These are phyloP conservation scores for Ardeotis arabs DNA, from an alignment of 2,113 vertebrate genomes.

Conservation along the genomic window DNA sequence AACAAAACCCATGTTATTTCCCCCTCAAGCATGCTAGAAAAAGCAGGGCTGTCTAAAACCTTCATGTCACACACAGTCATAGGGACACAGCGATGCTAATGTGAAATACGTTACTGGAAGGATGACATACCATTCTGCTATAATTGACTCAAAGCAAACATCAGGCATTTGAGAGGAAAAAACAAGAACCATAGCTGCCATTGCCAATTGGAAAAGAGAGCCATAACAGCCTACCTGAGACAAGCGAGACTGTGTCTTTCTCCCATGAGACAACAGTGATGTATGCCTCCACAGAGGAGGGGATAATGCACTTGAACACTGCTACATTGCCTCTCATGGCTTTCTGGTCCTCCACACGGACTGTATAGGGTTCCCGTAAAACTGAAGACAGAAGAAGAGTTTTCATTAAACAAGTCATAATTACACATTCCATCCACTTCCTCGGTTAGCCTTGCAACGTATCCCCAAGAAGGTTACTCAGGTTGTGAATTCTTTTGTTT, in stretches of 20 bases:
- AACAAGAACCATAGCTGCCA: neutral
- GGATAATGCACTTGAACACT: slow-evolving; percentile 99
- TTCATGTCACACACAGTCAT: neutral
- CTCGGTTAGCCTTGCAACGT: fast-evolving
- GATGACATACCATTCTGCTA: neutral
- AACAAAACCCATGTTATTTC: neutral
- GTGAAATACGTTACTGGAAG: neutral
- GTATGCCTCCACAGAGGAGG: slow-evolving; percentile 97
- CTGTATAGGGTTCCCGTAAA: slow-evolving; percentile 98
- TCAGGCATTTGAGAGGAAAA: fast-evolving
- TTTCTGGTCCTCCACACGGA: slow-evolving; percentile 99
- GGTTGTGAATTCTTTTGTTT: neutral
- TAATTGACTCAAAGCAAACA: neutral
- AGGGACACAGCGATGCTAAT: neutral
- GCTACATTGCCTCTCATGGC: slow-evolving; percentile 99
- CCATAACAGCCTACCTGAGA: slow-evolving; percentile 88
- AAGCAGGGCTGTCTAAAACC: slow-evolving; percentile 26
- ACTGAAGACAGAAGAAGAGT: slow-evolving; percentile 72
- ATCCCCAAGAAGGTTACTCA: neutral
- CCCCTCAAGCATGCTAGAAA: neutral
- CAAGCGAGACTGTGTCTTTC: slow-evolving; percentile 98
- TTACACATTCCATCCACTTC: neutral
- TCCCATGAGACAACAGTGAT: slow-evolving; percentile 98
- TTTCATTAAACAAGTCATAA: fast-evolving
- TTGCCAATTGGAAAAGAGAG: neutral